Evolutionary conservation across 2,888 invertebrate genomes (phyloP), one percentile per base, ranked within the genome.

Genomic region (Volucella inflata): DNA sequence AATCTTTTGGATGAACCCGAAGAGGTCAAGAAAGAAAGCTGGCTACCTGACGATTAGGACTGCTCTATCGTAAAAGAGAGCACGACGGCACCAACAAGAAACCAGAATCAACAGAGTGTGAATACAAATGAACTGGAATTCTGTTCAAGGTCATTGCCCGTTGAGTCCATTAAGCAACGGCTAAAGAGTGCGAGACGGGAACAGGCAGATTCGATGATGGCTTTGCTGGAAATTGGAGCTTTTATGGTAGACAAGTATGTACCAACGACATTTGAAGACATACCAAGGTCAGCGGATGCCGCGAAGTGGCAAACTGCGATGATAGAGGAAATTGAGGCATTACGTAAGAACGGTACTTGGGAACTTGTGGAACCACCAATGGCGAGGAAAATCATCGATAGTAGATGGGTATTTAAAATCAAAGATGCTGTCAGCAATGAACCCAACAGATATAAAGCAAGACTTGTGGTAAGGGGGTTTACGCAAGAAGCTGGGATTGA

Each of bases 121-220:
- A 0, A 12, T 17, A 12, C 36, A 55, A 36, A 14, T 38, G 36
- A 55, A 8, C 30, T 6, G 14, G 55, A 36, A 55, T 36, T 14
- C 11, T 60, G 44, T 60, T 60, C 60, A 21, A 44, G 44, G 21
- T 21, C 60, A 44, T n/a, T 21, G 38, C n/a, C 21, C 60, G n/a
- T n/a, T 38, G 55, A 55, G 2, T 55, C 36, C 9, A 38, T 55
- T 55, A 55, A 55, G 10, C 14, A 38, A 14, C 6, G 30, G 53
- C 4, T 51, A 74, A 65, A 55, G 48, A 74, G 16, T 30, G 50
- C 30, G 60, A 74, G 57, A 57, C n/a, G n/a, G n/a, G n/a, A n/a
- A n/a, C 64, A n/a, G 64, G 74, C 17, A 21, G 21, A 21, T 21
- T 21, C 21, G 2, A 21, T 21, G 21, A 53, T 53, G 51, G 42